A percentile compares a stretch with the other conserved stretches of the same genome.
These are phyloP conservation scores for Sitophilus oryzae DNA, from an alignment of 1,140 invertebrate genomes.

Conservation along the genomic window DNA sequence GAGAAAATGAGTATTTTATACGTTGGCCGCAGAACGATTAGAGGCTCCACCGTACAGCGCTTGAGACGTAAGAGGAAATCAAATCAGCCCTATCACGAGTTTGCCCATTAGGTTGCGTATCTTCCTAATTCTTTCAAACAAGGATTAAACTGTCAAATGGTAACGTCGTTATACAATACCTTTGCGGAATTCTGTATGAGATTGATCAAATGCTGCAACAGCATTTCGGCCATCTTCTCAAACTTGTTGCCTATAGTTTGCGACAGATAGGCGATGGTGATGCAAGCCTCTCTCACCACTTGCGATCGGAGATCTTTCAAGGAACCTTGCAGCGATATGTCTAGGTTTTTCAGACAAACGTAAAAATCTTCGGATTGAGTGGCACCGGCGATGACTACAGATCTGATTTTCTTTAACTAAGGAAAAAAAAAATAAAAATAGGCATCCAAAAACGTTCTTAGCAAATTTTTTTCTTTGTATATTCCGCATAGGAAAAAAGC, in stretches of 20 bases:
- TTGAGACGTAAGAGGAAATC: too few relatives aligned
- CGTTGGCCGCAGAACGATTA: too few relatives aligned
- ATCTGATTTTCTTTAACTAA: conserved; percentile 79
- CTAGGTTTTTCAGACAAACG: conserved; percentile 69
- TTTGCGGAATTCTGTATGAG: conserved; percentile 95
- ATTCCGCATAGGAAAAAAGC: too few relatives aligned
- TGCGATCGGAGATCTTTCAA: conserved; percentile 85
- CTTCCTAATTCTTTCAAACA: too few relatives aligned
- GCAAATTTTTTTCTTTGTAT: too few relatives aligned
- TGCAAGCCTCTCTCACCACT: conserved; percentile 90
- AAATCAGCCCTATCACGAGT: too few relatives aligned
- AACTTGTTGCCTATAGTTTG: conserved; percentile 76
- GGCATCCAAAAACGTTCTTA: too few relatives aligned
- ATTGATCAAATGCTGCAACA: conserved; percentile 79
- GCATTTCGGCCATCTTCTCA: conserved; percentile 76
- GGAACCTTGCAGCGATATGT: conserved; percentile 73
- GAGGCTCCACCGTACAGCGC: too few relatives aligned
- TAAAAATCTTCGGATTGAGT: conserved; percentile 77
- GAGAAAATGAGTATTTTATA: too few relatives aligned
- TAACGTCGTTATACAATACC: conserved; percentile 50
- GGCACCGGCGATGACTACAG: conserved; percentile 73
- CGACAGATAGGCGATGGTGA: conserved; percentile 87
- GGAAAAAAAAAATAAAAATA: conserved; percentile 24
- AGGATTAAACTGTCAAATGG: too few relatives aligned
- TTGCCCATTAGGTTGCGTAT: too few relatives aligned